A percentile compares a stretch with the other conserved stretches of the same genome.
Conservation (phyloP, 2,888 invertebrate species). For the Diplolepis rosae region DNA sequence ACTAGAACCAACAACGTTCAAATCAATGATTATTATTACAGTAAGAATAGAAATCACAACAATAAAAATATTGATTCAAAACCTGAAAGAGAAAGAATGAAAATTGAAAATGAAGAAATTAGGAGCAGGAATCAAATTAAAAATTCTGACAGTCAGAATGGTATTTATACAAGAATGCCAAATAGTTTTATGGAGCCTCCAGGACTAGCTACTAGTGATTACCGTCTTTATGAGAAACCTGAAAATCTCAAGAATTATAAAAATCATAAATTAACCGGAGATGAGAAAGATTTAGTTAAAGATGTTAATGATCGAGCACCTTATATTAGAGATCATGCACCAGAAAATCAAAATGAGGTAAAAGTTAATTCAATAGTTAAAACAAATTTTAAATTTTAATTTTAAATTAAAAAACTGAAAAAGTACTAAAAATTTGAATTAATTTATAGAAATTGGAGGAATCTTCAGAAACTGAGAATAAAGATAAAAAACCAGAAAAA, state of each 20-base stretch:
- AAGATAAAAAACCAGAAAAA: conserved; percentile 21
- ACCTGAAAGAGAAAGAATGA: not conserved
- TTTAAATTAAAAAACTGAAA: not conserved
- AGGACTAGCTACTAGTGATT: conserved; percentile 9
- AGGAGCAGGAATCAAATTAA: not conserved
- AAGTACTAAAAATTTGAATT: not conserved
- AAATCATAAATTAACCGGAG: conserved; percentile 35
- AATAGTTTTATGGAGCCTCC: conserved; percentile 21
- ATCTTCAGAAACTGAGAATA: conserved; percentile 37
- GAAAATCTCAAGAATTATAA: not conserved
- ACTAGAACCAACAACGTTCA: not conserved
- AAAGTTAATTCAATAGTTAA: conserved; percentile 2
- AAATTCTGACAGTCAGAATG: not conserved
- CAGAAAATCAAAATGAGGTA: conserved; percentile 47
- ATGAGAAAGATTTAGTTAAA: conserved; percentile 29
- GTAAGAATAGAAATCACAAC: not conserved
- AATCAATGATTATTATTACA: not conserved
- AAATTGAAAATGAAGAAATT: not conserved
- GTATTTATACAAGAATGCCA: not conserved
- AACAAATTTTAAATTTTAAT: not conserved
- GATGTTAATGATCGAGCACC: conserved; percentile 35
- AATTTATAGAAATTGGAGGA: conserved; percentile 36
- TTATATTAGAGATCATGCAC: conserved; percentile 61
- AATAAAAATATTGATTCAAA: not conserved
- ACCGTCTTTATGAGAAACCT: not conserved